Conservation (phyloP, 2,113 vertebrate species). For the Mastomys coucha region DNA sequence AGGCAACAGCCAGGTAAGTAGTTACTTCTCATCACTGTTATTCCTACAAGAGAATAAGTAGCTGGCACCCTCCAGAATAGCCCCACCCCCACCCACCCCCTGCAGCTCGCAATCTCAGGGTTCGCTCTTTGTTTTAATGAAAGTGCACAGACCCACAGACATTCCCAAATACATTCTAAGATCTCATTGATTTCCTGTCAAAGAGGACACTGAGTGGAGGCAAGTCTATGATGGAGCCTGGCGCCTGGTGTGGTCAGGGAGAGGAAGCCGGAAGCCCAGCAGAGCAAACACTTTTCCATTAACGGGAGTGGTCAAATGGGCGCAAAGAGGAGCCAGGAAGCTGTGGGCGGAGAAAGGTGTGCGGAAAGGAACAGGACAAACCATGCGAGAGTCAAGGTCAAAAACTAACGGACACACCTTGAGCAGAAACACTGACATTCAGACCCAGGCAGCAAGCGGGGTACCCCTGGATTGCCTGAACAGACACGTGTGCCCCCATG, state of each 20-base stretch:
- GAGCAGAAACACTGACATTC: constrained; percentile 39
- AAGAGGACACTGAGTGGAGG: not conserved
- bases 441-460: not conserved
- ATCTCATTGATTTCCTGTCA: constrained; percentile 54
- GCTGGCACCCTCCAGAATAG: too few species aligned
- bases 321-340: not conserved
- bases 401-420: constrained; percentile 43
- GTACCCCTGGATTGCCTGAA: not conserved
- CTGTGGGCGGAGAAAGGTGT: not conserved
- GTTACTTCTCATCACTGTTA: not conserved
- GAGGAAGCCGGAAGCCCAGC: constrained; percentile 3
- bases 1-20: not conserved
- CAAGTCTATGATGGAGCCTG: not conserved
- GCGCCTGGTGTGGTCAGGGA: not conserved
- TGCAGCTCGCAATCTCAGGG: not conserved
- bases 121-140: not conserved
- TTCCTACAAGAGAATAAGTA: not conserved
- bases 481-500: not conserved
- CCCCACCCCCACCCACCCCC: not conserved
- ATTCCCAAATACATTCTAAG: accelerated
- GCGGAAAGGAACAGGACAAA: not conserved
- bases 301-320: not conserved
- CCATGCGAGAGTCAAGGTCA: not conserved
- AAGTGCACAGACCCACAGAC: not conserved
- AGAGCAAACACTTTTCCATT: not conserved